Percentiles rank a stretch among this genome's conserved stretches.
Conservation (phyloP, 2,797 vertebrate species). For the Merluccius polli region DNA sequence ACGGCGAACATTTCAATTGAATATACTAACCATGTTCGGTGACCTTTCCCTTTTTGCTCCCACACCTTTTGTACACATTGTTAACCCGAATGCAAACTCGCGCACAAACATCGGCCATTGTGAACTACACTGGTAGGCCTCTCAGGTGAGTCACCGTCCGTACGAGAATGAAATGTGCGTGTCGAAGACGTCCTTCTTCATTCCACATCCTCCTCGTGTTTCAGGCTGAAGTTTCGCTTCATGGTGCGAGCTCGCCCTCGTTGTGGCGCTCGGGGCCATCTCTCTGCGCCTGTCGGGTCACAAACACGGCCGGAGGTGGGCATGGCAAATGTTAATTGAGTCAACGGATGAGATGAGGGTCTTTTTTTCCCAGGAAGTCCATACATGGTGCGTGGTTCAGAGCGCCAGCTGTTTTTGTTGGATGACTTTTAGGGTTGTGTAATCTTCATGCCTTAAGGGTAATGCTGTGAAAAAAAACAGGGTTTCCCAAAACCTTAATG, state of each 20-base stretch:
- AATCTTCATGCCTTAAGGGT: constrained; percentile 40
- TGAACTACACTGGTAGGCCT: neutral
- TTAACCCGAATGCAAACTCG: constrained; percentile 37
- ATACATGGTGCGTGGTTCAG: constrained; percentile 19
- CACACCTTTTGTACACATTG: constrained; percentile 18
- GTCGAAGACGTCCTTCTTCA: constrained; percentile 22
- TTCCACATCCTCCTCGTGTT: constrained; percentile 39
- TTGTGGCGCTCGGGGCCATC: constrained; percentile 28
- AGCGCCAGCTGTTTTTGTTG: constrained; percentile 43
- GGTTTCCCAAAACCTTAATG: constrained; percentile 15
- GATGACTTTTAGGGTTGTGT: constrained; percentile 49
- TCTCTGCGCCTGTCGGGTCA: constrained; percentile 55
- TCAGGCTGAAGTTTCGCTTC: constrained; percentile 38
- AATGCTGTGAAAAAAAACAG: constrained; percentile 27
- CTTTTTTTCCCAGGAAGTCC: constrained; percentile 22
- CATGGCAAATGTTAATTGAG: constrained; percentile 33
- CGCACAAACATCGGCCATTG: neutral
- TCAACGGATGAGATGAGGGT: constrained; percentile 12
- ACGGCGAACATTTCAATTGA: neutral
- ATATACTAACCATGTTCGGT: neutral
- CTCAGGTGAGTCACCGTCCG: constrained; percentile 48
- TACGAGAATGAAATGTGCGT: constrained; percentile 28
- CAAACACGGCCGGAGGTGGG: constrained; percentile 28
- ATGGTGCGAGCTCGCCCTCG: constrained; percentile 3
- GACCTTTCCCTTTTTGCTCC: neutral